Evolutionary conservation across 2,888 invertebrate genomes (phyloP).

Genomic region (Drosophila nr. perissopoda): DNA sequence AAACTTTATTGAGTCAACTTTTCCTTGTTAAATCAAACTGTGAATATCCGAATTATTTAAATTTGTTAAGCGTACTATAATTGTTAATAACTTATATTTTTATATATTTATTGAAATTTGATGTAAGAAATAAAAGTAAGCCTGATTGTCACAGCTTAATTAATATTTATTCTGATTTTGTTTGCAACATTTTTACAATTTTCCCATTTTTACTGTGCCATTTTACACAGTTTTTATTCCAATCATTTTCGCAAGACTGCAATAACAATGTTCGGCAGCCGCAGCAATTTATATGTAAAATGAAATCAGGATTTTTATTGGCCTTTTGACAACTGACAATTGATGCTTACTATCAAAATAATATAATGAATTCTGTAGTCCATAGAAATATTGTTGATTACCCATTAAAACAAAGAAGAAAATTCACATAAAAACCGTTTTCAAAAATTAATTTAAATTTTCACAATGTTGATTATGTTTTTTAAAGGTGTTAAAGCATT

Average conservation of each 20-base stretch:
- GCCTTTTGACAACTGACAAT: slow-evolving; percentile 31
- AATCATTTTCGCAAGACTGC: background rate
- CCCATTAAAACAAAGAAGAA: slow-evolving; percentile 19
- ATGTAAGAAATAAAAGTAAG: slow-evolving; percentile 31
- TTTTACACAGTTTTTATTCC: background rate
- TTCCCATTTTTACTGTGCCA: slow-evolving; percentile 23
- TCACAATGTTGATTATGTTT: slow-evolving; percentile 1
- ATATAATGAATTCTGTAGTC: slow-evolving; percentile 49
- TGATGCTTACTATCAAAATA: slow-evolving; percentile 39
- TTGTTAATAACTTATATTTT: slow-evolving; percentile 64
- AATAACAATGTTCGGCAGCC: background rate
- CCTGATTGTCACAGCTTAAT: slow-evolving; percentile 14
- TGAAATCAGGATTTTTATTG: slow-evolving; percentile 77
- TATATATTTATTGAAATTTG: slow-evolving; percentile 41
- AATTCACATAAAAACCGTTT: slow-evolving; percentile 32
- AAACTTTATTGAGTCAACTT: slow-evolving; percentile 62
- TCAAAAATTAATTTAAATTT: slow-evolving; percentile 4
- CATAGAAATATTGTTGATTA: slow-evolving; percentile 63
- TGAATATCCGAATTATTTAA: slow-evolving; percentile 59
- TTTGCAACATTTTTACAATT: slow-evolving; percentile 39
- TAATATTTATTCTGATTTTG: slow-evolving; percentile 77
- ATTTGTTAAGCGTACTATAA: slow-evolving; percentile 49
- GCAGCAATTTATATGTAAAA: slow-evolving; percentile 33
- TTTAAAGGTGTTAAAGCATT: background rate
- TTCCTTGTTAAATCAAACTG: slow-evolving; percentile 71